Percentiles rank a stretch among this genome's conserved stretches.
Conservation (phyloP, 2,113 vertebrate species). For the Irena cyanogastra region DNA sequence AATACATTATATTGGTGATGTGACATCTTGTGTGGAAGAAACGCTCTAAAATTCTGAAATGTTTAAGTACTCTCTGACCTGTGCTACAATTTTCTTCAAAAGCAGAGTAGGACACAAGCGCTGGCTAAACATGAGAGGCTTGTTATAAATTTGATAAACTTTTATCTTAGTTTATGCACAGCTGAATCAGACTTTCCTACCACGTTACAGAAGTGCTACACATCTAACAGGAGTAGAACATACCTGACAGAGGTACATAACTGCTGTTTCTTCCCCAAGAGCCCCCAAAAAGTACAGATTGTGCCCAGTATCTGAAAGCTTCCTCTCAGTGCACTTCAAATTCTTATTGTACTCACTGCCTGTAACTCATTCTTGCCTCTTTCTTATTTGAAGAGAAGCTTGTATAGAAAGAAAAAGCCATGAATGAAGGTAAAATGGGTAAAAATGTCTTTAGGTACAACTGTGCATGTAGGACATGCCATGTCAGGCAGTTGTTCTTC, state of each 20-base stretch:
- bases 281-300: not conserved
- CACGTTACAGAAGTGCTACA: accelerated
- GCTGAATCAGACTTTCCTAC: not conserved
- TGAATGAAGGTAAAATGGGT: not conserved
- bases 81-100: not conserved
- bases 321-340: not conserved
- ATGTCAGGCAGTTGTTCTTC: not conserved
- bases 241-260: not conserved
- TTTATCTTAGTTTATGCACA: not conserved
- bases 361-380: not conserved
- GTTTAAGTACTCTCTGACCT: not conserved
- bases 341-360: not conserved
- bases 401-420: not conserved
- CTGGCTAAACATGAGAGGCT: not conserved
- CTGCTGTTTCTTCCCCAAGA: not conserved
- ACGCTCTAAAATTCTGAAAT: not conserved
- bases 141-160: not conserved
- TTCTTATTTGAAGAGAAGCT: not conserved
- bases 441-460: accelerated
- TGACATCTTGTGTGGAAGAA: not conserved
- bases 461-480: not conserved
- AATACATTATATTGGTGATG: not conserved
- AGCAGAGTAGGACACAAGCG: not conserved
- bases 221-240: not conserved
- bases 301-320: not conserved